Evolutionary conservation across 1,140 invertebrate species (phyloP).

Genomic region (Drosophila littoralis): DNA sequence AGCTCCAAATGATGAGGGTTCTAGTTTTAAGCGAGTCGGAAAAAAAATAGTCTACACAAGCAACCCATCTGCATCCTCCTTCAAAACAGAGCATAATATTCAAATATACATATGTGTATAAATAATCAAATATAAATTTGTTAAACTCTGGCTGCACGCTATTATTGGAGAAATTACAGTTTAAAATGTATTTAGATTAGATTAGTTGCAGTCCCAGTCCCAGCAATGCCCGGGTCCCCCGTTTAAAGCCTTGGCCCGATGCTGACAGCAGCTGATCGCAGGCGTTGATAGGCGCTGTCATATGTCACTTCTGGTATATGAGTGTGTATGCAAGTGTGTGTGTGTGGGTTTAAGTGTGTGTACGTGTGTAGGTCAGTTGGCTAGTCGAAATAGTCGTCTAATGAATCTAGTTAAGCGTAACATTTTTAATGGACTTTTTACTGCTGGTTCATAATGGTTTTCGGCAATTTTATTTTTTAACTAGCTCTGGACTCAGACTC

Average conservation of each 20-base stretch:
- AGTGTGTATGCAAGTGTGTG: not conserved
- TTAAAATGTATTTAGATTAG: constrained; percentile 36
- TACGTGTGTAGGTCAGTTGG: constrained; percentile 45
- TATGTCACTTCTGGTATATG: constrained; percentile 20
- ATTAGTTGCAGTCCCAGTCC: constrained; percentile 4
- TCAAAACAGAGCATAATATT: not conserved
- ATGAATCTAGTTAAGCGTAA: constrained; percentile 18
- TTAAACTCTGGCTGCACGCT: not conserved
- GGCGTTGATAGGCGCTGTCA: constrained; percentile 28
- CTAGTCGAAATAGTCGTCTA: constrained; percentile 7
- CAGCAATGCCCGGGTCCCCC: not conserved
- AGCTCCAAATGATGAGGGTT: too few species aligned
- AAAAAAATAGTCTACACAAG: too few species aligned
- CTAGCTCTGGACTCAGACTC: not conserved
- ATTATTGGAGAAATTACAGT: constrained; percentile 31
- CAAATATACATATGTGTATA: not conserved
- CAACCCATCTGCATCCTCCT: not conserved
- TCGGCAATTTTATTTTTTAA: constrained; percentile 15
- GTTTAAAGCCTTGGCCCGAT: constrained; percentile 14
- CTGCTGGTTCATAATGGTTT: constrained; percentile 15
- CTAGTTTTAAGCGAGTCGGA: too few species aligned
- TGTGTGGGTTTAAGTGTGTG: constrained; percentile 3
- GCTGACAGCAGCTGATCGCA: constrained; percentile 28
- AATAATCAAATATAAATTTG: constrained; percentile 2
- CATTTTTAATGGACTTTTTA: constrained; percentile 39